Evolutionary conservation across 2,113 vertebrate species (phyloP).

Genomic region (Eidolon helvum): DNA sequence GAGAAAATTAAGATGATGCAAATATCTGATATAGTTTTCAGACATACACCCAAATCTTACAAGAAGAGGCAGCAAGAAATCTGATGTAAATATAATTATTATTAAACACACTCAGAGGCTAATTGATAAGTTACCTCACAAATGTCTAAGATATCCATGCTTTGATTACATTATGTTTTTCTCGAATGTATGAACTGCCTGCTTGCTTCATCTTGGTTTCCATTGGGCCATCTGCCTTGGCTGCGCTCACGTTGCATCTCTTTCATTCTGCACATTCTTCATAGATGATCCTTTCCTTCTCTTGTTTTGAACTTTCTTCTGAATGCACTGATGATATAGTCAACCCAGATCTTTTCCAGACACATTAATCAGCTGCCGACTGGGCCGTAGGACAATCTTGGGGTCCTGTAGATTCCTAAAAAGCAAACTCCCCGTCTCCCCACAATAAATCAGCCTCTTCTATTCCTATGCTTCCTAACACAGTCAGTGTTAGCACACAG

Average conservation of each 20-base stretch:
- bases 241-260: background rate
- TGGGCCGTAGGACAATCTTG: background rate
- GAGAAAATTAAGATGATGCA: background rate
- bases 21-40: background rate
- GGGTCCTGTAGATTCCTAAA: background rate
- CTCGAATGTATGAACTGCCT: background rate
- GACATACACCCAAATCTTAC: background rate
- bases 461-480: background rate
- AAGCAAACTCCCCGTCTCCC: background rate
- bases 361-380: background rate
- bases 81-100: background rate
- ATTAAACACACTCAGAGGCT: background rate
- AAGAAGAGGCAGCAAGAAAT: constrained; percentile 4
- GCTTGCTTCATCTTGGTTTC: background rate
- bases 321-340: background rate
- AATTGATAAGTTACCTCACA: background rate
- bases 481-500: background rate
- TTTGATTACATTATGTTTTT: background rate
- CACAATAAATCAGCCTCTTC: background rate
- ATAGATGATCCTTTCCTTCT: background rate
- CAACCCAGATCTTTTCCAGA: background rate
- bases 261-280: background rate
- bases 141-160: background rate
- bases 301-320: background rate
- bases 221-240: background rate